Evolutionary conservation across 2,888 invertebrate species (phyloP), one percentile per base, ranked within the genome.

Genomic region (Osedax frankpressi): DNA sequence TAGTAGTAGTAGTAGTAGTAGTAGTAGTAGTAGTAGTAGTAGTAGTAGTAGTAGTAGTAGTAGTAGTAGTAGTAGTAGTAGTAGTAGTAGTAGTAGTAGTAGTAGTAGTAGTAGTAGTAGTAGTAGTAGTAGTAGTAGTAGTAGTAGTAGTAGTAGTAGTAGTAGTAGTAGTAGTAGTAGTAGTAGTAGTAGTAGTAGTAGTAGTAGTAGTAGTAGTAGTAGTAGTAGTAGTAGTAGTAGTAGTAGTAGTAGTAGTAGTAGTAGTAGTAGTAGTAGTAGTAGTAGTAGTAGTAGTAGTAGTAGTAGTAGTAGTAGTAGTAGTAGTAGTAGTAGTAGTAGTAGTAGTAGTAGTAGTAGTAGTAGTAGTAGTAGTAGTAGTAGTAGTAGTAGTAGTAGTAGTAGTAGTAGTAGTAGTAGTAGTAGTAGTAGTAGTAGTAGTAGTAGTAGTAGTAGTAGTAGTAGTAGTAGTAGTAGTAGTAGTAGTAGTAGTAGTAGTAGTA

Each of bases 21-120:
- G 70, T 70, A 28, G 70, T 70, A 28, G 70, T 70, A 28, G 70
- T 70, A 28, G 70, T 70, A 28, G 70, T 70, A 28, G 70, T 70
- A 28, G 70, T 70, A 70, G 70, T 70, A 70, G 70, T 70, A 70
- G 70, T 70, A 70, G 70, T 70, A 70, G 70, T 70, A 70, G 70
- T 70, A 70, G 70, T 70, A 70, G 70, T 70, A 70, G 70, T 70
- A 70, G 70, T 70, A 70, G 70, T 70, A 70, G 70, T 70, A 70
- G 70, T 70, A 70, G 70, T 70, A 70, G 70, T 70, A 70, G 70
- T 70, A 70, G 70, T 70, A 70, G 70, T 70, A 70, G 70, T 70
- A 70, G 70, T 70, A 70, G 70, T 70, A 70, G 70, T 70, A 70
- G 29, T 70, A 70, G 70, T 70, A 70, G 70, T 70, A 70, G 70